Base-by-base conservation (phyloP, 1,140 invertebrate genomes). In the Scylla paramamosain region DNA sequence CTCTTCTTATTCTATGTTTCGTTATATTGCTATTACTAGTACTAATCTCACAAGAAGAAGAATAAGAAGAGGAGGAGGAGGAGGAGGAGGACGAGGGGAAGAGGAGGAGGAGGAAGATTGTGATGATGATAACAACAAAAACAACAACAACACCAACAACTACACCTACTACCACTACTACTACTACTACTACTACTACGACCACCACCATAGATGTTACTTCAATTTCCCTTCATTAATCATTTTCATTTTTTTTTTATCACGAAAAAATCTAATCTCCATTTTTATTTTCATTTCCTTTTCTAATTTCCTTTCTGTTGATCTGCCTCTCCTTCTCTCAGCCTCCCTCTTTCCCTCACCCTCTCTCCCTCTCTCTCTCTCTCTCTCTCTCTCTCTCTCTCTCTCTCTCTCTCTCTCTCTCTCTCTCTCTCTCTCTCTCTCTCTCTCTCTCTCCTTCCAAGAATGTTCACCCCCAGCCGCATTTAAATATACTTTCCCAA, bases 351-450 rank as follows among this genome's bases (percentile, higher is more conserved):
- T 25, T 4, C 20, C 59, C 59, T 25, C 59, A 6, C 20, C 20
- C 20, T 67, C 59, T 25, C 59, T 67, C 59, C 20, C 20, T 48
- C 20, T 48, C 20, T 67, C 20, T 67, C 20, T 67, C 20, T 67
- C 59, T 77, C 25, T 77, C 25, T 77, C 67, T 77, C 67, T 77
- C 67, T 77, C 67, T 77, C 67, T 77, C 67, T 77, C 67, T 77
- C 67, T 77, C 67, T 77, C 67, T 77, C 67, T 77, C 67, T 77
- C 67, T 59, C 52, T 59, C 52, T 59, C 52, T 59, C 52, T 59
- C 52, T 59, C 52, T 20, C 52, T 20, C 52, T 59, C 52, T 59
- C 52, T 59, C 52, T 59, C 52, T 59, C 52, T 59, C 52, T 59
- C 52, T 59, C 52, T 59, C 52, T 20, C 52, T 14, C 52, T 59